Conservation (phyloP, 1,140 invertebrate genomes). For the Lepidotrigona ventralis region DNA sequence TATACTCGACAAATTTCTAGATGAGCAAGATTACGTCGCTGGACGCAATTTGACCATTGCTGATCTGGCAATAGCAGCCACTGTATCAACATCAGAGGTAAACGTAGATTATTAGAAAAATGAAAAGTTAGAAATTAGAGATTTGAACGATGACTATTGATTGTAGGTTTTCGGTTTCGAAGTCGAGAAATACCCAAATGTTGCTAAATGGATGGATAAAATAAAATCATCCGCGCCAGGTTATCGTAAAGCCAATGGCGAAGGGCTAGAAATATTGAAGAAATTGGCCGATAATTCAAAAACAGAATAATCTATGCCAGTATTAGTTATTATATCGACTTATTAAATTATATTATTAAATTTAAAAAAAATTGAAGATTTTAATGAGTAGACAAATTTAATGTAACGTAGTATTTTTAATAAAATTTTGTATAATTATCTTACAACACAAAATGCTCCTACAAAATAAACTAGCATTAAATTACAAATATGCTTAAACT, state of each 20-base stretch:
- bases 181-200: conserved; percentile 85
- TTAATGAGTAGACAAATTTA: neutral
- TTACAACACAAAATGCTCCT: too few species aligned
- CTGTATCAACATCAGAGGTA: conserved; percentile 75
- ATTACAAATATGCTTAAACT: too few species aligned
- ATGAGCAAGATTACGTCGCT: conserved; percentile 72
- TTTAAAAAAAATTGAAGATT: neutral
- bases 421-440: too few species aligned
- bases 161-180: conserved; percentile 85
- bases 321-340: neutral
- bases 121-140: too few species aligned
- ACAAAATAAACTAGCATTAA: too few species aligned
- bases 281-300: neutral
- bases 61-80: conserved; percentile 72
- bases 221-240: conserved; percentile 85
- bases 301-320: neutral
- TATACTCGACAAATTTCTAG: conserved; percentile 72
- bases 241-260: conserved; percentile 86
- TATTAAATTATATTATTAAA: neutral
- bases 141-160: neutral
- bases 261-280: conserved; percentile 74
- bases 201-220: conserved; percentile 85
- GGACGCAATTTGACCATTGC: conserved; percentile 80
- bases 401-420: neutral
- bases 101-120: neutral